Conservation (phyloP, 2,888 invertebrate species). For the Drosophila formosana region DNA sequence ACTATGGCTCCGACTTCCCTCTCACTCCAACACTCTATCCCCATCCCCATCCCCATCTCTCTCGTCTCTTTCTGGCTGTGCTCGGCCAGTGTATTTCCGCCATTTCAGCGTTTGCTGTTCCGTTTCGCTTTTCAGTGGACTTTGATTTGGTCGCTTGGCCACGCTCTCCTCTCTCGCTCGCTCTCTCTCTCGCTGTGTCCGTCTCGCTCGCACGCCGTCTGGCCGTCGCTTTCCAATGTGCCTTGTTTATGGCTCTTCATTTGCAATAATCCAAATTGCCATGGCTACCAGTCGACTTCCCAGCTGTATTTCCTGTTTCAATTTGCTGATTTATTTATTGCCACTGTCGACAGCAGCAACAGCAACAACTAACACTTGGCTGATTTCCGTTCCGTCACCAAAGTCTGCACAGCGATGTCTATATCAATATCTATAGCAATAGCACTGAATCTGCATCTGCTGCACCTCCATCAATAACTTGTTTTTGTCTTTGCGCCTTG, state of each 20-base stretch:
- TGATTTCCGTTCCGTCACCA: conserved; percentile 50
- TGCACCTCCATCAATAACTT: conserved; percentile 7
- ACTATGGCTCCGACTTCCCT: background rate
- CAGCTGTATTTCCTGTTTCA: conserved; percentile 76
- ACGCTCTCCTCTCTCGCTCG: background rate
- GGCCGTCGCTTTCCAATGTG: conserved; percentile 13
- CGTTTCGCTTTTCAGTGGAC: conserved; percentile 46
- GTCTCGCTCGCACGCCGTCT: background rate
- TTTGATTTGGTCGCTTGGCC: conserved; percentile 42
- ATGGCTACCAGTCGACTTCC: conserved; percentile 61
- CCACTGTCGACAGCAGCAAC: conserved; percentile 40
- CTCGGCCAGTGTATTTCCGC: conserved; percentile 68
- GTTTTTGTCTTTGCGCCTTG: conserved; percentile 11
- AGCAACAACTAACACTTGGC: conserved; percentile 37
- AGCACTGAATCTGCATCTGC: background rate
- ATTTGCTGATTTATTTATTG: conserved; percentile 76
- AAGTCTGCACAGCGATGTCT: conserved; percentile 27
- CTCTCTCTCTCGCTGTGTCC: background rate
- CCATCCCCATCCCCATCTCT: background rate
- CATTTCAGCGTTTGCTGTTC: conserved; percentile 54
- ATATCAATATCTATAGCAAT: conserved; percentile 7
- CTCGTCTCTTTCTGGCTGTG: conserved; percentile 6
- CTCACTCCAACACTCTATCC: background rate
- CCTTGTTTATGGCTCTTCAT: conserved; percentile 55
- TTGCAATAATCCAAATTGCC: conserved; percentile 77